Evolutionary conservation across 2,797 vertebrate genomes (phyloP).

Genomic region (Cetoscarus ocellatus): DNA sequence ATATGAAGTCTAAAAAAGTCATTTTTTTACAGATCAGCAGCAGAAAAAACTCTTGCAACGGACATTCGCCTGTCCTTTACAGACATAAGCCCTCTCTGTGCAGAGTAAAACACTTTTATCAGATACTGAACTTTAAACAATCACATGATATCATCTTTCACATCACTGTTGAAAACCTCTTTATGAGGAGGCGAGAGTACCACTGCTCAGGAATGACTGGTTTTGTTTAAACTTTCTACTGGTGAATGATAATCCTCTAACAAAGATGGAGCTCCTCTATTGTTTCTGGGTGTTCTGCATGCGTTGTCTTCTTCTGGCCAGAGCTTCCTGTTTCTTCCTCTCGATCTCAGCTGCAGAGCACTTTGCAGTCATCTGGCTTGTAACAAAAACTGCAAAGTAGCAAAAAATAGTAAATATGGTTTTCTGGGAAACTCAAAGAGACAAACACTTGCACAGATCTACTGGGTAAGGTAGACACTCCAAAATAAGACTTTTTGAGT

Average conservation of each 20-base stretch:
- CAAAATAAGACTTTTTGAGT: too few species aligned
- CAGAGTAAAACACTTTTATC: conserved; percentile 1
- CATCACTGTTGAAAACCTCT: neutral
- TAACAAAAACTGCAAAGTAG: conserved; percentile 81
- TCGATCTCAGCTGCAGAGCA: conserved; percentile 93
- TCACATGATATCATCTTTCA: neutral
- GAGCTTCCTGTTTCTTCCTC: conserved; percentile 93
- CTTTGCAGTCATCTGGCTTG: conserved; percentile 82
- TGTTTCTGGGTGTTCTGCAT: conserved; percentile 79
- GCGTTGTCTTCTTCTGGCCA: conserved; percentile 88
- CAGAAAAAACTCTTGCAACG: conserved; percentile 19
- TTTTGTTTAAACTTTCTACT: conserved; percentile 2
- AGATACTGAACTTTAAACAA: conserved; percentile 20
- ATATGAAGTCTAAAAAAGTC: conserved; percentile 6
- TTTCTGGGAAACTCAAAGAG: neutral
- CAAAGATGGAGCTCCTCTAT: conserved; percentile 19
- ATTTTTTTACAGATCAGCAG: conserved; percentile 16
- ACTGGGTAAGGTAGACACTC: too few species aligned
- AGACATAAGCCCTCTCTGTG: conserved; percentile 1
- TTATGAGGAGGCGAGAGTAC: neutral
- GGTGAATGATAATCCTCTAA: conserved; percentile 1
- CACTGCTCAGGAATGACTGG: conserved; percentile 4
- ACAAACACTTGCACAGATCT: conserved; percentile 4
- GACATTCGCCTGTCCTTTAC: neutral
- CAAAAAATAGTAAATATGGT: conserved; percentile 20